Conservation (phyloP, 2,113 vertebrate genomes). For the Scomber japonicus region DNA sequence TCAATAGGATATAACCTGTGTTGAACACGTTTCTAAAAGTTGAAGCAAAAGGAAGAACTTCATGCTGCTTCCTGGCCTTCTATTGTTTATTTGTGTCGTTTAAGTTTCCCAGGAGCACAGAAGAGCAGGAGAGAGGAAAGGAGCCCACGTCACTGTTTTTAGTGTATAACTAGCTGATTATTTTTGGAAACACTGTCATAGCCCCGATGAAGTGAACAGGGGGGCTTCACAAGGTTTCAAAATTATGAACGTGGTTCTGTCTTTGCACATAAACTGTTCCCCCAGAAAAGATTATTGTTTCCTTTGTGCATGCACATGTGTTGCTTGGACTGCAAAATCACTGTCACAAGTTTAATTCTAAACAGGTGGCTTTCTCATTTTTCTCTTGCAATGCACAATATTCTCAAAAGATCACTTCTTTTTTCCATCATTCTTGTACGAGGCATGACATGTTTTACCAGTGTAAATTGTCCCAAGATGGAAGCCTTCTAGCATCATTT, state of each 20-base stretch:
- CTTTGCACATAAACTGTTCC: slow-evolving; percentile 31
- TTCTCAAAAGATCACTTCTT: slow-evolving; percentile 28
- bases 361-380: slow-evolving; percentile 63
- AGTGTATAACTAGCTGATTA: slow-evolving; percentile 47
- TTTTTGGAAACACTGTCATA: slow-evolving; percentile 63
- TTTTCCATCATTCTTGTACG: slow-evolving; percentile 22
- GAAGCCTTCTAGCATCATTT: not conserved
- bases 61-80: slow-evolving; percentile 55
- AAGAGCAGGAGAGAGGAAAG: slow-evolving; percentile 34
- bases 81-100: slow-evolving; percentile 49
- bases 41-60: slow-evolving; percentile 58
- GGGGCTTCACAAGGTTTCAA: slow-evolving; percentile 19
- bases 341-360: slow-evolving; percentile 52
- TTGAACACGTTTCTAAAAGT: slow-evolving; percentile 34
- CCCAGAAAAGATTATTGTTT: slow-evolving; percentile 37
- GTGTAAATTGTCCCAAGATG: slow-evolving; percentile 33
- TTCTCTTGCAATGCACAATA: slow-evolving; percentile 14
- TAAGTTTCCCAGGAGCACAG: slow-evolving; percentile 46
- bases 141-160: slow-evolving; percentile 46
- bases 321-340: slow-evolving; percentile 47
- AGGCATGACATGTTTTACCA: slow-evolving; percentile 34
- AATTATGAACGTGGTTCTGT: slow-evolving; percentile 34
- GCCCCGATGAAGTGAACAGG: slow-evolving; percentile 41
- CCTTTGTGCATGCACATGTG: slow-evolving; percentile 50
- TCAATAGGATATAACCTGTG: slow-evolving; percentile 31